Evolutionary conservation across 2,113 vertebrate species (phyloP).

Genomic region (Carollia perspicillata): DNA sequence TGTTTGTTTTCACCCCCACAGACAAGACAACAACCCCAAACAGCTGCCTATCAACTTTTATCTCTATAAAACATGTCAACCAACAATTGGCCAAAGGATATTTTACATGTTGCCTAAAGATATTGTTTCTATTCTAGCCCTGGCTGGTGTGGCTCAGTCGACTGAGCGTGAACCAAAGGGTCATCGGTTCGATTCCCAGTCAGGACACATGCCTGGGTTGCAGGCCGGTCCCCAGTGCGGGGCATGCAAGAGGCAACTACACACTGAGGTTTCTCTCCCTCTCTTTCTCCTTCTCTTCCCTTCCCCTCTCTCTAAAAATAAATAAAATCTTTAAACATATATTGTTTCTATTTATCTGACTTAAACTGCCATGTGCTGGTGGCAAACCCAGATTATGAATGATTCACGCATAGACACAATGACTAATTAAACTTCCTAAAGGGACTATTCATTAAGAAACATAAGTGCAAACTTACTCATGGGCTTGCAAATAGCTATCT

Average conservation of each 20-base stretch:
- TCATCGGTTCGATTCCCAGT: no score
- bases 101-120: neutral
- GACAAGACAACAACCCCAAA: neutral
- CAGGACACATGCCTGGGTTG: no score
- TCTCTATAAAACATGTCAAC: neutral
- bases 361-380: neutral
- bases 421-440: slow-evolving; percentile 26
- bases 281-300: no score
- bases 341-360: neutral
- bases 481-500: neutral
- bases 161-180: no score
- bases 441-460: slow-evolving; percentile 11
- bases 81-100: neutral
- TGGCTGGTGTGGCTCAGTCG: no score
- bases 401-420: slow-evolving; percentile 31
- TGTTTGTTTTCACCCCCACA: neutral
- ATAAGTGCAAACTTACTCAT: neutral
- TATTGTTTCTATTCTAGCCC: neutral
- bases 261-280: no score
- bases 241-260: no score
- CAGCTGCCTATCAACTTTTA: neutral
- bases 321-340: no score
- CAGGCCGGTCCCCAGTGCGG: no score
- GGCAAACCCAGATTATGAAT: slow-evolving; percentile 20
- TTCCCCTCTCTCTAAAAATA: no score